Evolutionary conservation across 1,140 invertebrate species (phyloP).

Genomic region (Aphidius ervi): DNA sequence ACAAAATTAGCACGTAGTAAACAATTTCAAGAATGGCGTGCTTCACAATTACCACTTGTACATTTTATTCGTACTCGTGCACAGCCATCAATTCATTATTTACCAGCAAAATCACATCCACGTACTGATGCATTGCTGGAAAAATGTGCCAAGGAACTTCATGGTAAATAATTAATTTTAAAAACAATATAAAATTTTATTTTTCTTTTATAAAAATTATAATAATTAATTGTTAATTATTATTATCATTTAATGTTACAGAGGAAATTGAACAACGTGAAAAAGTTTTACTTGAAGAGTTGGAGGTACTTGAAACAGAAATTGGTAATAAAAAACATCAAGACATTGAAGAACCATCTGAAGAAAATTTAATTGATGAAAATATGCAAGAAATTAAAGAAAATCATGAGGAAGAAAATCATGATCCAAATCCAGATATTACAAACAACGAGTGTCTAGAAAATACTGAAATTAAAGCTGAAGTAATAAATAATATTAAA

Average conservation of each 20-base stretch:
- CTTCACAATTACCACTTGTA: conserved; percentile 68
- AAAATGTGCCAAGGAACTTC: conserved; percentile 57
- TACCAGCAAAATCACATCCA: conserved; percentile 69
- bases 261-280: conserved; percentile 54
- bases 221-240: conserved; percentile 11
- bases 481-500: conserved; percentile 7
- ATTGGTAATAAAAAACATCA: conserved; percentile 40
- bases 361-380: conserved; percentile 24
- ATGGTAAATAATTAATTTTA: conserved; percentile 49
- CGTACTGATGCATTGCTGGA: conserved; percentile 57
- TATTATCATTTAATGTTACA: conserved; percentile 30
- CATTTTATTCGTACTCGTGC: conserved; percentile 86
- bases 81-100: conserved; percentile 82
- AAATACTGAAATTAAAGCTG: conserved; percentile 21
- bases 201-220: conserved; percentile 6
- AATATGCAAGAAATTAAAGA: conserved; percentile 32
- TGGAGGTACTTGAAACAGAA: conserved; percentile 46
- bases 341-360: conserved; percentile 32
- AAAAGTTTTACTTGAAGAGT: conserved; percentile 49
- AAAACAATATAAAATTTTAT: conserved; percentile 1
- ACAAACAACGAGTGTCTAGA: conserved; percentile 24
- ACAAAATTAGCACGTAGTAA: conserved; percentile 83
- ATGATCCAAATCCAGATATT: conserved; percentile 50
- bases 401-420: conserved; percentile 42
- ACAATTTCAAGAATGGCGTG: conserved; percentile 86